Base-by-base conservation (phyloP, 2,797 vertebrate genomes). In the Melanotaenia trifasciata region DNA sequence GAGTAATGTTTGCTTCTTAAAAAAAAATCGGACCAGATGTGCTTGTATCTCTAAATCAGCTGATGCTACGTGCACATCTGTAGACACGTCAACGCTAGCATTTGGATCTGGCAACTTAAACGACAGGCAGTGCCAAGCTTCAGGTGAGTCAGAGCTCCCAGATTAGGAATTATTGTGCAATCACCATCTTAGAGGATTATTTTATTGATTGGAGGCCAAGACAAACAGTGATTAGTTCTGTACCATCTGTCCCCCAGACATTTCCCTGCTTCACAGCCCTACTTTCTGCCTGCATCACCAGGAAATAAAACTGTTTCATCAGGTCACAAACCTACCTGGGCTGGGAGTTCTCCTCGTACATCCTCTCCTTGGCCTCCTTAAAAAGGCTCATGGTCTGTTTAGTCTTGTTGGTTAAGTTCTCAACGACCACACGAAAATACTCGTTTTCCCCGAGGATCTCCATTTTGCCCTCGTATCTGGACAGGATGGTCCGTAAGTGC, bases 321-420 rank as follows among this genome's bases (percentile, higher is more conserved):
- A 3, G 12, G 57, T 33, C 10, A 0, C 5, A n/a, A 7, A 7
- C 69, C 51, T 70, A 98, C 98, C 98, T 98, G 67, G 97, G 97
- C 90, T 99, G 98, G 2, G 98, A 99, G 90, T 99, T 99, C 92
- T 99, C 98, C 89, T 99, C 98, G 0, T 96, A 99, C 98, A 99
- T 99, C 85, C 97, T 87, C 60, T 99, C 98, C 74, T 98, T 99
- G 43, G 97, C 97, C 67, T 99, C 97, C 79, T 99, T 99, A 87
- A 99, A 99, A 28, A 99, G 96, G 89, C 96, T 98, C 93, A 99
- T 98, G 76, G 98, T 99, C 94, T 99, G 98, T 89, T 99, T 99
- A 16, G 97, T 99, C 92, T 99, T 99, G 91, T 99, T 99, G 89
- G 96, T 97, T 89, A 99, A 69, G 88, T 99, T 99, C 79, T 99